These are phyloP conservation scores for Xestia sexstrigata DNA, from an alignment of 2,888 invertebrate species.

Conservation along the genomic window DNA sequence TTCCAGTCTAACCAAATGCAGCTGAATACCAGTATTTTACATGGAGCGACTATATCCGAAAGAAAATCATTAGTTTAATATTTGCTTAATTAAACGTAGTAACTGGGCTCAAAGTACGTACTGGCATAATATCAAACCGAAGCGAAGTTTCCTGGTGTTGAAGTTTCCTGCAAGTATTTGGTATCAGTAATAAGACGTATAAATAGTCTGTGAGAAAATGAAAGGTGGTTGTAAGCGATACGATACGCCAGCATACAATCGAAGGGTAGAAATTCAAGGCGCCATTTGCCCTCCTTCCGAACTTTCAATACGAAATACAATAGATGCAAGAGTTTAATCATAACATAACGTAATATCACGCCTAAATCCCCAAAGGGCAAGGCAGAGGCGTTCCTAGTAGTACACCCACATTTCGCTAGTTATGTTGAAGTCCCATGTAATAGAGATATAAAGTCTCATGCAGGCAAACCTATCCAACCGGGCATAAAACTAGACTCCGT, in stretches of 20 bases:
- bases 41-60: too few species aligned
- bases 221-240: constrained; percentile 47
- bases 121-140: neutral
- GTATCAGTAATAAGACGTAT: constrained; percentile 1
- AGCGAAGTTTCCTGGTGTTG: neutral
- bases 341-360: neutral
- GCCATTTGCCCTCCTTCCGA: neutral
- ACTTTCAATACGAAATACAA: neutral
- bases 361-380: neutral
- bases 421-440: neutral
- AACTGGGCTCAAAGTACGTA: too few species aligned
- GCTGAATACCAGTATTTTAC: too few species aligned
- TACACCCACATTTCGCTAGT: neutral
- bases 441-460: neutral
- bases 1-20: too few species aligned
- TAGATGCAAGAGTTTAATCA: neutral
- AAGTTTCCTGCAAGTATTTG: constrained; percentile 5
- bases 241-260: constrained; percentile 18
- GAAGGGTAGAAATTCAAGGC: constrained; percentile 15
- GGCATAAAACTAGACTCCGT: neutral
- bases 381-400: neutral
- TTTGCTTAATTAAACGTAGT: neutral
- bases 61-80: neutral
- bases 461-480: neutral
- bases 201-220: constrained; percentile 32